phyloP scores from a whole-genome alignment of 2,797 vertebrate species.

The Adelosebastes latens region DNA sequence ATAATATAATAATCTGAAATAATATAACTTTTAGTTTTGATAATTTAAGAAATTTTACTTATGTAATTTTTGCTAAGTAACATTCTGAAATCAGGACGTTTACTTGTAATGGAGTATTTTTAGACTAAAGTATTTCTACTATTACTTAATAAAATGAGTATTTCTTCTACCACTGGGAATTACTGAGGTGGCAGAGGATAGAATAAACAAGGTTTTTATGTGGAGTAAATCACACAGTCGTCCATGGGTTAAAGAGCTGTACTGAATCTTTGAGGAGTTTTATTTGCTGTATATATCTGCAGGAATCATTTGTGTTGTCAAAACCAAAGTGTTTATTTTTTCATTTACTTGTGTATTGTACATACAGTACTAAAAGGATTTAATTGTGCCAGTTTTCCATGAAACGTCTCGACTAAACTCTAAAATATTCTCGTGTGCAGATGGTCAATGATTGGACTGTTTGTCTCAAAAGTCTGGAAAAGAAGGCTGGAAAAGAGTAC shows the following conservation, averaged over 20 bases:
- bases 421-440: neutral
- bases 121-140: neutral
- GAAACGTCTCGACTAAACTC: neutral
- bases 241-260: neutral
- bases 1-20: neutral
- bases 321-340: neutral
- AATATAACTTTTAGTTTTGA: neutral
- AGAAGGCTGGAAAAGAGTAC: neutral
- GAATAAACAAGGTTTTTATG: neutral
- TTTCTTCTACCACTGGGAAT: neutral
- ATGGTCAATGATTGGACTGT: neutral
- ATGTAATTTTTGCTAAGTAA: neutral
- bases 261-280: neutral
- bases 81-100: neutral
- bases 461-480: neutral
- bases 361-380: neutral
- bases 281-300: neutral
- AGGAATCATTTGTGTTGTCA: neutral
- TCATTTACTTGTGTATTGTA: neutral
- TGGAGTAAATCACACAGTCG: neutral
- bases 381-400: neutral
- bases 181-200: neutral
- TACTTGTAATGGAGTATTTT: neutral
- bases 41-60: neutral
- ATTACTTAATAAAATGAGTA: fast-evolving